Conservation (phyloP, 2,113 vertebrate genomes). For the Notarius quadriscutis region DNA sequence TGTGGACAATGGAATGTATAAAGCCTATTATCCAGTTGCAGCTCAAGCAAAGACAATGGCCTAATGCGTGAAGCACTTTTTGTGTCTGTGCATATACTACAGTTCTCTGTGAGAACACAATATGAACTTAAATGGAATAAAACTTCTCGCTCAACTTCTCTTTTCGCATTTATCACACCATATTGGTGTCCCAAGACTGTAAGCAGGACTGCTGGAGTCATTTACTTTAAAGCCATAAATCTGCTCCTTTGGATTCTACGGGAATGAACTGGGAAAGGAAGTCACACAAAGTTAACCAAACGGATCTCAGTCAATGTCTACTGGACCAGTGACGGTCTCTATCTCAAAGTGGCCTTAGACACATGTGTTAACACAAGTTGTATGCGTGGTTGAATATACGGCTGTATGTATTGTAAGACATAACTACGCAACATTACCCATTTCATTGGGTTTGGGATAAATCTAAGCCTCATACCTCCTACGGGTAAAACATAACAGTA, state of each 20-base stretch:
- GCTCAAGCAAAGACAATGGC: slow-evolving; percentile 4
- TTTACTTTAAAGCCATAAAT: background rate
- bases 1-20: slow-evolving; percentile 2
- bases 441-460: background rate
- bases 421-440: background rate
- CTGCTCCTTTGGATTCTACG: slow-evolving; percentile 23
- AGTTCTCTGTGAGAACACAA: slow-evolving; percentile 77
- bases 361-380: background rate
- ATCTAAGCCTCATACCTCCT: background rate
- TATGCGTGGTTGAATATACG: slow-evolving; percentile 20
- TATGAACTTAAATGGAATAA: slow-evolving; percentile 44
- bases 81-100: slow-evolving; percentile 52
- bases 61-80: slow-evolving; percentile 19
- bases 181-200: slow-evolving; percentile 68
- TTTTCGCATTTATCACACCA: slow-evolving; percentile 67
- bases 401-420: slow-evolving; percentile 2
- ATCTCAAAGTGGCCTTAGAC: slow-evolving; percentile 46
- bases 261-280: slow-evolving; percentile 12
- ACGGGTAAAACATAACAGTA: background rate
- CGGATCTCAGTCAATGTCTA: slow-evolving; percentile 5
- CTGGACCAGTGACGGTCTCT: background rate
- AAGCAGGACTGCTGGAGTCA: slow-evolving; percentile 14
- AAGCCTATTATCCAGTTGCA: background rate
- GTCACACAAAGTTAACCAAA: slow-evolving; percentile 16
- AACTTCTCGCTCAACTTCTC: slow-evolving; percentile 8